A percentile compares a stretch with the other conserved stretches of the same genome.
Conservation (phyloP, 2,888 invertebrate genomes). For the Rhimphoctona megacephalus region DNA sequence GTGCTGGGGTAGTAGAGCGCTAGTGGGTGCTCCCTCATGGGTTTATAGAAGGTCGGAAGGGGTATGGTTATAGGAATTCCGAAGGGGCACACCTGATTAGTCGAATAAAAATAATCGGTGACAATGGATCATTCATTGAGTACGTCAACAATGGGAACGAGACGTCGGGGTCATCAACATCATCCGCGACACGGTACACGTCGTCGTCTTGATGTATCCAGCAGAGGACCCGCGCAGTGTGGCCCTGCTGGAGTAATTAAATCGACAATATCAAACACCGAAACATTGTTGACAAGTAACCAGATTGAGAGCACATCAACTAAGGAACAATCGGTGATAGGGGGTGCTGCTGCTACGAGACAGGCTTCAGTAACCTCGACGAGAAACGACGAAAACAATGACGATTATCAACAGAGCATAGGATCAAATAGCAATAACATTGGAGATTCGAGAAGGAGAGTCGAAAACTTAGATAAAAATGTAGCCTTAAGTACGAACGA, state of each 20-base stretch:
- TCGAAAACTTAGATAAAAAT: not conserved
- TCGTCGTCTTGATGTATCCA: slow-evolving; percentile 78
- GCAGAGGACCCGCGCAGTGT: slow-evolving; percentile 85
- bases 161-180: slow-evolving; percentile 84
- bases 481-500: slow-evolving; percentile 14
- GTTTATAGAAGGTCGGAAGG: slow-evolving; percentile 68
- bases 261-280: slow-evolving; percentile 15
- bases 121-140: slow-evolving; percentile 80
- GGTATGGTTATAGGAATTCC: not conserved
- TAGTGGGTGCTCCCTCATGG: slow-evolving; percentile 84
- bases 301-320: not conserved
- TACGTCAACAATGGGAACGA: slow-evolving; percentile 75
- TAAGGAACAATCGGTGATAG: not conserved
- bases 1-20: slow-evolving; percentile 81
- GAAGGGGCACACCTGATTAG: not conserved
- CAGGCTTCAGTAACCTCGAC: not conserved
- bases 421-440: slow-evolving; percentile 17
- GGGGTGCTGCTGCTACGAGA: not conserved
- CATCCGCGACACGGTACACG: slow-evolving; percentile 82
- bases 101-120: slow-evolving; percentile 10
- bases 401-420: slow-evolving; percentile 21
- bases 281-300: slow-evolving; percentile 6
- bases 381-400: not conserved
- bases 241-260: slow-evolving; percentile 79
- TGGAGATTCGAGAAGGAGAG: not conserved